A percentile compares a stretch with the other conserved stretches of the same genome.
These are phyloP conservation scores for Chironomus striatipennis DNA, from an alignment of 1,140 invertebrate species.

Conservation along the genomic window DNA sequence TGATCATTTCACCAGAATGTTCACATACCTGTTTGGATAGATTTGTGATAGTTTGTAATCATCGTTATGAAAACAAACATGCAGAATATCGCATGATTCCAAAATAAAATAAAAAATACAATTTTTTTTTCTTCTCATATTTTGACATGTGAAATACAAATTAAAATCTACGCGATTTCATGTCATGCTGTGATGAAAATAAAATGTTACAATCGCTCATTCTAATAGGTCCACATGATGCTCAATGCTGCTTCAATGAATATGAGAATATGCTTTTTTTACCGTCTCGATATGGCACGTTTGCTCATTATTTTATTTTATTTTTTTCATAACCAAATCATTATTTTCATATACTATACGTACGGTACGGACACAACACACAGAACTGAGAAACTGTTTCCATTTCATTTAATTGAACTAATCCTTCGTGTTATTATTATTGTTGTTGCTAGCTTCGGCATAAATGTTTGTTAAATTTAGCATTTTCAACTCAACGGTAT, in stretches of 20 bases:
- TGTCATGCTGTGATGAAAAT: constrained; percentile 4
- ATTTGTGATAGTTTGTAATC: background rate
- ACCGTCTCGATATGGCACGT: background rate
- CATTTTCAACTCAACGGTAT: background rate
- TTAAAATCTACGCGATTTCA: constrained; percentile 7
- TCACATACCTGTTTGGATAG: background rate
- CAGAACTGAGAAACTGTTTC: background rate
- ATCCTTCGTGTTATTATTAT: background rate
- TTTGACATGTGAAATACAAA: background rate
- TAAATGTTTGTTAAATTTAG: constrained; percentile 17
- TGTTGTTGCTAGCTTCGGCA: background rate
- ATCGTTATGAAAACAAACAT: constrained; percentile 8
- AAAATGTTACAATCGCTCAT: constrained; percentile 13
- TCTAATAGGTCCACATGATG: constrained; percentile 19
- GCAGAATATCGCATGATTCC: background rate
- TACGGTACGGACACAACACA: background rate
- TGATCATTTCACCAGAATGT: too few species aligned
- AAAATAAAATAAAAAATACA: background rate
- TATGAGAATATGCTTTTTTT: background rate
- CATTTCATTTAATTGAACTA: constrained; percentile 23
- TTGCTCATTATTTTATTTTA: constrained; percentile 24
- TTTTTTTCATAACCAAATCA: constrained; percentile 18
- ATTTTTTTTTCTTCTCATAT: background rate
- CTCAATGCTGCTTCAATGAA: background rate
- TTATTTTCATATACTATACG: background rate